Evolutionary conservation across 2,888 invertebrate genomes (phyloP), one percentile per base, ranked within the genome.

Genomic region (Nebria salina): DNA sequence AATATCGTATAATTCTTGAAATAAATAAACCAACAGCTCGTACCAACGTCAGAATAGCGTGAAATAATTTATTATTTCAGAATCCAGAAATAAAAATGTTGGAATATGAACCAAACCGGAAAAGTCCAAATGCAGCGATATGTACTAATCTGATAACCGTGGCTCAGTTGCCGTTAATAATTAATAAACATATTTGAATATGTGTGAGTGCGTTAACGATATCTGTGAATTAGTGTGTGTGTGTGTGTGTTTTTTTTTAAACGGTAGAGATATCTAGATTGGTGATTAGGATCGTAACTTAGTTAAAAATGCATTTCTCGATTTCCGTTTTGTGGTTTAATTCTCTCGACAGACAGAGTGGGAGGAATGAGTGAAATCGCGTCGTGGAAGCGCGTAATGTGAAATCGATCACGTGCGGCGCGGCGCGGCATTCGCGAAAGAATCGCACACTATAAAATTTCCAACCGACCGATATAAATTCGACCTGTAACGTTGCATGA

Each of bases 401-500:
- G 80, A 80, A 80, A 80, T 80, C 80, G 80, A 80, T 80, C 80
- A 80, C 75, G 15, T 6, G 0, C 9, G 43, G 43, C 43, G 43
- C 43, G 43, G 20, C 20, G 43, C 75, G 70, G 79, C 74, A 42
- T 72, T 42, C 42, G 73, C 73, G 79, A 75, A 80, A 75, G 80
- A 80, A 80, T 80, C 80, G 80, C 72, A 74, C 64, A 68, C 75
- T 75, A 80, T 80, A 80, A 80, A 80, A 80, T 75, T 80, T 70
- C 70, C 72, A 68, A 75, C 75, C 75, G 70, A 64, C 72, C 26
- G 41, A 66, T 75, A 80, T 80, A 80, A 80, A 80, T 80, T 75
- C 80, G n/a, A 72, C 8, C 79, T 75, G 80, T 64, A 80, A 80
- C 80, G 80, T 80, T 80, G 80, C 80, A 80, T 80, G 80, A 80